These are phyloP conservation scores for Pantelozetes paolii DNA, from an alignment of 2,888 invertebrate species.

Conservation along the genomic window DNA sequence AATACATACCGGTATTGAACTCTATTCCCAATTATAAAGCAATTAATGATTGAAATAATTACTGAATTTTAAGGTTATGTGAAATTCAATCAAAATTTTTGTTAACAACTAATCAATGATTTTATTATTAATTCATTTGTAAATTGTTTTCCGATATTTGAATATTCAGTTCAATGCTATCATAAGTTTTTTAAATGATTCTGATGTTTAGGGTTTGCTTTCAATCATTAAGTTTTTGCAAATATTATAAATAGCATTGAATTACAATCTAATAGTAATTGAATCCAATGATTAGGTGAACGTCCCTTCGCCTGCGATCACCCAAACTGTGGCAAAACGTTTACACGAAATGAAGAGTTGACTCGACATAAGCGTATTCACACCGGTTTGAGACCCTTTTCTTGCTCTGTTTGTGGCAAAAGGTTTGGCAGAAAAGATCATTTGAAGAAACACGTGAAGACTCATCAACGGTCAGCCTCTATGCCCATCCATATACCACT, in stretches of 20 bases:
- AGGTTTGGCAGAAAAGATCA: constrained; percentile 90
- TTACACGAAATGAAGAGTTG: constrained; percentile 83
- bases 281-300: constrained; percentile 61
- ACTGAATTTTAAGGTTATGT: too few species aligned
- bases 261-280: too few species aligned
- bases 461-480: constrained; percentile 59
- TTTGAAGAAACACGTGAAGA: constrained; percentile 84
- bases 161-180: too few species aligned
- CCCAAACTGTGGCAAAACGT: constrained; percentile 78
- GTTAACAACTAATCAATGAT: too few species aligned
- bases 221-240: too few species aligned
- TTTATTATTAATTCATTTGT: too few species aligned
- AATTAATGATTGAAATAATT: too few species aligned
- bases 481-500: constrained; percentile 35
- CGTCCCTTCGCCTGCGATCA: constrained; percentile 82
- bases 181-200: too few species aligned
- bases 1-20: constrained; percentile 71
- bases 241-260: too few species aligned
- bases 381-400: constrained; percentile 77
- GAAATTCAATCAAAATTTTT: too few species aligned
- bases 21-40: background rate
- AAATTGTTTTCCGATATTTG: too few species aligned
- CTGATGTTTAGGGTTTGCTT: too few species aligned
- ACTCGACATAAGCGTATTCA: constrained; percentile 85
- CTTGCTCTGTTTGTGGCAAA: constrained; percentile 81